Conservation (phyloP, 2,888 invertebrate species). For the Machimus rusticus region DNA sequence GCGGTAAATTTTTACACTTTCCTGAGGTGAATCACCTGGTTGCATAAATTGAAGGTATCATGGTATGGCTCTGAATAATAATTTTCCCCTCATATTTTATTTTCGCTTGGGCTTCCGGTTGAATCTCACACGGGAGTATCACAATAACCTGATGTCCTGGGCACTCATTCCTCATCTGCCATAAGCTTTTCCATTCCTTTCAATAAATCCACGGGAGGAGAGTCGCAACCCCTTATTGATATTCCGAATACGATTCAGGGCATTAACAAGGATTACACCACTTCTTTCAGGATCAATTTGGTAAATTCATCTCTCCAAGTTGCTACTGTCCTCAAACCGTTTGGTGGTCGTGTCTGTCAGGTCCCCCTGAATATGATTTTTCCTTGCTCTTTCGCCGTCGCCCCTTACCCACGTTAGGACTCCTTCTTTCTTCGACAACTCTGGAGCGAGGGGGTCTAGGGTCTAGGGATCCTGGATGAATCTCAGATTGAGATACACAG, state of each 20-base stretch:
- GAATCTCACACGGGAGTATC: slow-evolving; percentile 43
- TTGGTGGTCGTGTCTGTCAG: slow-evolving; percentile 5
- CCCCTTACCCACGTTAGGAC: background rate
- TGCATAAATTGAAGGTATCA: slow-evolving; percentile 12
- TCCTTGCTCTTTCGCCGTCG: background rate
- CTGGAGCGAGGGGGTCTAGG: background rate
- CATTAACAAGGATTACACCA: slow-evolving; percentile 49
- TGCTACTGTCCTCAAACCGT: background rate
- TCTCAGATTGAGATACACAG: slow-evolving; percentile 37
- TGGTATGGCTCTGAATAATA: background rate
- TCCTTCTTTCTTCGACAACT: background rate
- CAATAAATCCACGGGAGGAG: slow-evolving; percentile 46
- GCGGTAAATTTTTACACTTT: background rate
- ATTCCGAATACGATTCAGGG: slow-evolving; percentile 47
- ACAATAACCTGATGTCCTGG: slow-evolving; percentile 6
- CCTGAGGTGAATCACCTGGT: background rate
- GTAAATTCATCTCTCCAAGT: slow-evolving; percentile 45
- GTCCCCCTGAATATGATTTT: slow-evolving; percentile 43
- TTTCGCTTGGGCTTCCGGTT: slow-evolving; percentile 12
- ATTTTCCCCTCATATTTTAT: slow-evolving; percentile 25
- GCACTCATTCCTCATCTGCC: slow-evolving; percentile 41
- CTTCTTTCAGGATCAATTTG: slow-evolving; percentile 49
- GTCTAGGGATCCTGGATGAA: slow-evolving; percentile 36
- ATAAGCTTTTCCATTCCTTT: slow-evolving; percentile 43
- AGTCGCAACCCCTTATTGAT: slow-evolving; percentile 41